Base-by-base conservation (phyloP, 2,888 invertebrate species). In the Piscicola geometra region DNA sequence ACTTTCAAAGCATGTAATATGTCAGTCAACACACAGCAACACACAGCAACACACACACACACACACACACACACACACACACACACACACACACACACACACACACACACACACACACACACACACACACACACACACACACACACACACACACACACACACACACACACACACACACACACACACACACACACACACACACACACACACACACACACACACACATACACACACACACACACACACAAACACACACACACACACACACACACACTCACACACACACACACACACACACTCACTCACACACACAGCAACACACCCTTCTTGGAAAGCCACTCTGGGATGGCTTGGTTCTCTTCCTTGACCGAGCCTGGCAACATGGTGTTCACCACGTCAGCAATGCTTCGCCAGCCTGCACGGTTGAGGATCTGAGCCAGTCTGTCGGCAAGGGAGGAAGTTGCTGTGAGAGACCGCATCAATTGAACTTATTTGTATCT, bases 361-460 rank as follows among this genome's bases (percentile, higher is more conserved):
- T 87, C 88, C 70, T 90, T 84, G 21, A 88, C 86, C 21, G 83
- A 83, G 91, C 93, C 94, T 0, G 95, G 94, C 69, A 97, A 87
- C 60, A 92, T 87, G 28, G 83, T 84, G 25, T 84, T 84, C 47
- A 96, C 87, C 67, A 93, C 90, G 81, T 95, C 79, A 32, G 91
- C 91, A 30, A 96, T 89, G 75, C 90, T 90, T 41, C 86, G 81
- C 89, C 88, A 89, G 0, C 88, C 87, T 0, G 87, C 86, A 33
- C 83, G 79, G 1, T 83, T 83, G 41, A 86, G 79, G 76, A 86
- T 85, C 80, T 88, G 88, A 56, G 86, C 87, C 73, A 97, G 89
- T 41, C 60, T 56, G 60, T 56, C n/a, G n/a, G n/a, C n/a, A n/a
- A n/a, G n/a, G n/a, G n/a, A n/a, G n/a, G n/a, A n/a, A n/a, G n/a